Percentiles rank a stretch among this genome's conserved stretches.
Conservation (phyloP, 92 coral and sea anemone genomes). For the Desmophyllum pertusum region DNA sequence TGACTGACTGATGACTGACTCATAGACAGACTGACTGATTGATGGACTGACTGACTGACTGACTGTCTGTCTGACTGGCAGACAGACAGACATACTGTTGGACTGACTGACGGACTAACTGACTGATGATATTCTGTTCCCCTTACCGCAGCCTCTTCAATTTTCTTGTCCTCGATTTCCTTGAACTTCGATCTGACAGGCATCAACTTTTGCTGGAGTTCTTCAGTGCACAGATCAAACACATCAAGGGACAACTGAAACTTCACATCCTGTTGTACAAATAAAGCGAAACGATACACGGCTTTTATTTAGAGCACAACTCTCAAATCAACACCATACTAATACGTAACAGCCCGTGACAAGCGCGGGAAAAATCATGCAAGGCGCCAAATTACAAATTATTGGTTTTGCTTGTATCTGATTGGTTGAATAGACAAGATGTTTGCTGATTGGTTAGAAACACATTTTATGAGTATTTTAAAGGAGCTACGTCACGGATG, state of each 20-base stretch:
- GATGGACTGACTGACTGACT: too few species aligned
- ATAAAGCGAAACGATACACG: background rate
- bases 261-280: slow-evolving; percentile 77
- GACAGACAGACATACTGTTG: too few species aligned
- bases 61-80: too few species aligned
- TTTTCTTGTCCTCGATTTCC: slow-evolving; percentile 89
- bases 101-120: too few species aligned
- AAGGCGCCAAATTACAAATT: too few species aligned
- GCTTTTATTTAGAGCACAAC: background rate
- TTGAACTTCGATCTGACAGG: slow-evolving; percentile 85
- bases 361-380: background rate
- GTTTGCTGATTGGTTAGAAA: background rate
- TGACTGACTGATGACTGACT: background rate
- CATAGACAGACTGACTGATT: background rate
- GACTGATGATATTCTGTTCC: background rate
- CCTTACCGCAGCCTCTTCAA: slow-evolving; percentile 87
- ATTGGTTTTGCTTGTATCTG: background rate
- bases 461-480: too few species aligned
- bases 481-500: too few species aligned
- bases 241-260: slow-evolving; percentile 87
- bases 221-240: slow-evolving; percentile 90
- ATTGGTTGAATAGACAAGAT: background rate
- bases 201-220: slow-evolving; percentile 79
- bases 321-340: background rate
- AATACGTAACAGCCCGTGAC: background rate